Base-by-base conservation (phyloP, 1,140 invertebrate species). In the Caenorhabditis briggsae region DNA sequence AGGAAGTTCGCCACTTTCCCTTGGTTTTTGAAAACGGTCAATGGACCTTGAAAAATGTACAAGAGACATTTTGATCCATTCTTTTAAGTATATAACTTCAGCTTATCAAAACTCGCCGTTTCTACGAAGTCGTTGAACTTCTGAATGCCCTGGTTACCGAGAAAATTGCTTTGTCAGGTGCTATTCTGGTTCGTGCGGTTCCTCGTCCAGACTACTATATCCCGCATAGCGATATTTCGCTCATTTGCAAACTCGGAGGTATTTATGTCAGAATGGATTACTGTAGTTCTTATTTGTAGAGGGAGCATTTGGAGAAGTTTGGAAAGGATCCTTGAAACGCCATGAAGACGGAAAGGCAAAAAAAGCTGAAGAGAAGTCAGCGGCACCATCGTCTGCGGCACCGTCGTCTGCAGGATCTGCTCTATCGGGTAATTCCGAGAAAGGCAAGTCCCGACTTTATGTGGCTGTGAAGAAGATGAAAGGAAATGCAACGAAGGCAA, bases 401-500 rank as follows among this genome's bases (percentile, higher is more conserved):
- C 33, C 33, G 33, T 33, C 33, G 33, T 33, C 33, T 33, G 33
- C 33, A 33, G 33, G 33, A 33, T 33, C 33, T 1, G 33, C 33
- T 33, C 33, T 2, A 33, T 33, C 50, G 9, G 50, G 50, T 53
- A 11, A 12, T 53, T 53, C 50, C 9, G 50, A 53, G 50, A 53
- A 53, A 16, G 16, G 50, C 50, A 53, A 53, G 16, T 53, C 50
- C 50, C 9, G 50, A 53, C 16, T 89, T 33, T 82, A 96, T 89
- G 97, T 98, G n/a, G 97, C 97, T 12, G 96, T 98, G 23, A 99
- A 99, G 94, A 98, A 97, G 0, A 98, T 97, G 92, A 94, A 96
- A 88, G 95, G 97, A 87, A 96, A 96, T 0, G 93, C 98, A 43
- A 96, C 96, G 0, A 97, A 99, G 88, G 97, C 98, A 91, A 96